Evolutionary conservation across 2,113 vertebrate species (phyloP).

Genomic region (Lichenostomus cassidix): DNA sequence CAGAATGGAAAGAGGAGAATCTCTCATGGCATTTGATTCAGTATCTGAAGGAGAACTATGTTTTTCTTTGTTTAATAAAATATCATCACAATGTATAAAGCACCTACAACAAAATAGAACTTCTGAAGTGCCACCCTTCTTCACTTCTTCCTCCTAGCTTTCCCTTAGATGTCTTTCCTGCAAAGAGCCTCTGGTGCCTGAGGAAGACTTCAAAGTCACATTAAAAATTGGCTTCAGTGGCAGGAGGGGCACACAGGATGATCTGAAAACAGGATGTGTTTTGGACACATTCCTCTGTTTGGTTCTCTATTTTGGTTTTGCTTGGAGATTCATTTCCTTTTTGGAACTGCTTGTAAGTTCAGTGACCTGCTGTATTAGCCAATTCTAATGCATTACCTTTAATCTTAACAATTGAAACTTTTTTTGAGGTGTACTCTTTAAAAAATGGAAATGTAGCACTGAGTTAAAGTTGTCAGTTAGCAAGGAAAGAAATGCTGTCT

Average conservation of each 20-base stretch:
- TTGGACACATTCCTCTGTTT: constrained; percentile 10
- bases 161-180: neutral
- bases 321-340: constrained; percentile 55
- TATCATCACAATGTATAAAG: neutral
- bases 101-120: neutral
- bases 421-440: neutral
- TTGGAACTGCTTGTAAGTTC: neutral
- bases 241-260: constrained; percentile 1
- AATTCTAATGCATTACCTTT: neutral
- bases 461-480: neutral
- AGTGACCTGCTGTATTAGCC: neutral
- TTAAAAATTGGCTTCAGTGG: neutral
- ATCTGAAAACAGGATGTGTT: constrained; percentile 64
- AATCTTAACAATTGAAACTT: neutral
- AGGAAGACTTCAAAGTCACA: neutral
- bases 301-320: constrained; percentile 58
- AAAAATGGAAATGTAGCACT: neutral
- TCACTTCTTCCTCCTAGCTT: neutral
- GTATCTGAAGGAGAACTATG: neutral
- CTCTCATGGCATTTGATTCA: neutral
- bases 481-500: neutral
- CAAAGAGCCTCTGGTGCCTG: neutral
- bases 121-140: accelerated
- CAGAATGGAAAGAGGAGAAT: neutral
- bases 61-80: neutral